These are phyloP conservation scores for Argyresthia goedartella DNA, from an alignment of 2,888 invertebrate genomes.

Conservation along the genomic window DNA sequence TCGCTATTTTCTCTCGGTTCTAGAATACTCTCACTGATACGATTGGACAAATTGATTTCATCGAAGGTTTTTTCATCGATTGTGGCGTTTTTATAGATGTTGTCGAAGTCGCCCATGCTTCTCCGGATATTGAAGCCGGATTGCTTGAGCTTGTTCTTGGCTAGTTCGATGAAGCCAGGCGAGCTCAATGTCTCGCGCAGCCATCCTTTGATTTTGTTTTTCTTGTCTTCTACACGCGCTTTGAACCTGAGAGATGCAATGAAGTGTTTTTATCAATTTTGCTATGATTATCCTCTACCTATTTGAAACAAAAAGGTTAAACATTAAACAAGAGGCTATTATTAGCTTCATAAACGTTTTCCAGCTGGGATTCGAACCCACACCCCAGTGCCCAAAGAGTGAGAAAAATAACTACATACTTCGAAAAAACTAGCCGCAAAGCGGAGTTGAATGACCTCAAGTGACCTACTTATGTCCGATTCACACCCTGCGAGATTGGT, in stretches of 20 bases:
- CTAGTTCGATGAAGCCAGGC: constrained; percentile 42
- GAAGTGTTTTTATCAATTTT: too few relatives aligned
- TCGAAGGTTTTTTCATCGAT: constrained; percentile 41
- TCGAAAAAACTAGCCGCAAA: too few relatives aligned
- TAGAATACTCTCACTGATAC: constrained; percentile 47
- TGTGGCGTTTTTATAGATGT: constrained; percentile 14
- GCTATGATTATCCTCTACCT: too few relatives aligned
- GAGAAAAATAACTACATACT: too few relatives aligned
- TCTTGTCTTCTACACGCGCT: constrained; percentile 50
- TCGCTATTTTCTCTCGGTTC: constrained; percentile 34
- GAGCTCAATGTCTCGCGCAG: constrained; percentile 49
- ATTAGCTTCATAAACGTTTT: too few relatives aligned
- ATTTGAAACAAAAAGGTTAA: too few relatives aligned
- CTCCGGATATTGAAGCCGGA: constrained; percentile 35
- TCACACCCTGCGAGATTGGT: too few relatives aligned
- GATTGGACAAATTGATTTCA: constrained; percentile 46
- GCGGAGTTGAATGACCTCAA: too few relatives aligned
- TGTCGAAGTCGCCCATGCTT: constrained; percentile 6
- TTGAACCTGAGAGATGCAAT: constrained; percentile 36
- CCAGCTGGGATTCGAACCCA: too few relatives aligned
- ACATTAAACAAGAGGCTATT: too few relatives aligned
- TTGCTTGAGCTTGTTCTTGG: constrained; percentile 44
- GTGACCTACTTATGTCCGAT: too few relatives aligned
- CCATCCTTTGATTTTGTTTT: constrained; percentile 55
- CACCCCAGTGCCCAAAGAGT: too few relatives aligned